Conservation (phyloP, 2,888 invertebrate genomes). For the Cynaeus angustus region DNA sequence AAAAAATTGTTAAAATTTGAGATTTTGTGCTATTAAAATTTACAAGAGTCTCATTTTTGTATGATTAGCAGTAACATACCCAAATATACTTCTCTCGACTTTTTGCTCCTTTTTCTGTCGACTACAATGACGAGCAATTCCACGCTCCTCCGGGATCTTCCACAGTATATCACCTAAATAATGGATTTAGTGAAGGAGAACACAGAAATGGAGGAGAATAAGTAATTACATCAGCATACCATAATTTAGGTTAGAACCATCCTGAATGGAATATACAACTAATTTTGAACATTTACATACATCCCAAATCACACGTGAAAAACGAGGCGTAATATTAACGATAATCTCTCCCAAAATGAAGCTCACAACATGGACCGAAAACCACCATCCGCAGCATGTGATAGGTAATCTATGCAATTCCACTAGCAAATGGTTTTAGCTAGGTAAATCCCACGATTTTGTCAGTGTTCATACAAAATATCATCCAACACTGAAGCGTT, state of each 20-base stretch:
- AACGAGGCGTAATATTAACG: conserved; percentile 12
- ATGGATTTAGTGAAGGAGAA: conserved; percentile 40
- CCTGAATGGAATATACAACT: conserved; percentile 38
- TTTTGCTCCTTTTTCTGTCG: not conserved
- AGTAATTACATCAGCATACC: conserved; percentile 41
- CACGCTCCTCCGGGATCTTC: conserved; percentile 13
- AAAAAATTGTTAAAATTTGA: too few species aligned
- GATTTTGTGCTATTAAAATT: too few species aligned
- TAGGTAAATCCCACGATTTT: not conserved
- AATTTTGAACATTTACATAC: conserved; percentile 34
- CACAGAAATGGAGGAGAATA: conserved; percentile 41
- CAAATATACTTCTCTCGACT: too few species aligned
- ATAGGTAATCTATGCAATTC: conserved; percentile 1
- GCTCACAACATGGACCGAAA: not conserved
- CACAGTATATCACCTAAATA: conserved; percentile 36
- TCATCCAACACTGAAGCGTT: conserved; percentile 5
- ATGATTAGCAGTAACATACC: too few species aligned
- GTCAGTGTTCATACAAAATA: conserved; percentile 2
- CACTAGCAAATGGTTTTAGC: not conserved
- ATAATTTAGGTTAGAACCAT: conserved; percentile 33
- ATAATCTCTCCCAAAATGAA: not conserved
- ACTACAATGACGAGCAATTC: conserved; percentile 25
- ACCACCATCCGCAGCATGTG: not conserved
- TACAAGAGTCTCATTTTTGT: too few species aligned
- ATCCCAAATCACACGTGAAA: conserved; percentile 25